Evolutionary conservation across 2,888 invertebrate genomes (phyloP).

Genomic region (Andrena minutula): DNA sequence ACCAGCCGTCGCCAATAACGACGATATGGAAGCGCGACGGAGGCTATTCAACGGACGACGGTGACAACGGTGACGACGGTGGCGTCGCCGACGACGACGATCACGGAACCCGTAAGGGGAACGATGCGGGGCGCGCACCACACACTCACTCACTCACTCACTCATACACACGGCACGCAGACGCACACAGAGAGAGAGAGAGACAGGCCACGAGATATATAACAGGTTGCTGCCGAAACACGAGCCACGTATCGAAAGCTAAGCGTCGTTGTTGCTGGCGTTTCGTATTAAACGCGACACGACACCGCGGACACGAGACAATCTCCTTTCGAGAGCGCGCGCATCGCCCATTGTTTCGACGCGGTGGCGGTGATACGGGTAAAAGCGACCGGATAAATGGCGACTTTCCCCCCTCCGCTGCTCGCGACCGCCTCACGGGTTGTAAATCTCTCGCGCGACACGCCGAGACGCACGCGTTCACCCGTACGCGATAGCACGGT

Average conservation of each 20-base stretch:
- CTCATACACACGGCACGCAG: not conserved
- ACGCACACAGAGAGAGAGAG: not conserved
- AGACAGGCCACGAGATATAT: conserved; percentile 32
- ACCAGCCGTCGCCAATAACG: conserved; percentile 67
- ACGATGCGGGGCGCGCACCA: conserved; percentile 17
- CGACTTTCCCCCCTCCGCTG: conserved; percentile 68
- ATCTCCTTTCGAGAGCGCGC: conserved; percentile 64
- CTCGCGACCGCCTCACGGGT: conserved; percentile 49
- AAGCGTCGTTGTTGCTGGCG: conserved; percentile 12
- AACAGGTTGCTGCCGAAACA: conserved; percentile 67
- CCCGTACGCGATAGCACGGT: not conserved
- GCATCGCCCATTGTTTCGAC: conserved; percentile 71
- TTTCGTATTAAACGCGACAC: conserved; percentile 53
- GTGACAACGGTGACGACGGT: conserved; percentile 52
- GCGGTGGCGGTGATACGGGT: conserved; percentile 67
- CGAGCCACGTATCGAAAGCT: conserved; percentile 37
- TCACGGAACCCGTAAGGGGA: conserved; percentile 15
- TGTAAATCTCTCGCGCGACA: conserved; percentile 62
- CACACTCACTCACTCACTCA: not conserved
- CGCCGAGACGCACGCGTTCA: conserved; percentile 57
- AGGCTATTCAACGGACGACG: conserved; percentile 36
- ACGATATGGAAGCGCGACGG: conserved; percentile 45
- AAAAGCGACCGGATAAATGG: conserved; percentile 76
- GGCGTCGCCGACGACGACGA: conserved; percentile 47
- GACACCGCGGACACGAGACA: conserved; percentile 54